Percentiles rank a stretch among this genome's conserved stretches.
phyloP scores from a whole-genome alignment of 2,797 vertebrate species.

The Phaenicophaeus curvirostris region DNA sequence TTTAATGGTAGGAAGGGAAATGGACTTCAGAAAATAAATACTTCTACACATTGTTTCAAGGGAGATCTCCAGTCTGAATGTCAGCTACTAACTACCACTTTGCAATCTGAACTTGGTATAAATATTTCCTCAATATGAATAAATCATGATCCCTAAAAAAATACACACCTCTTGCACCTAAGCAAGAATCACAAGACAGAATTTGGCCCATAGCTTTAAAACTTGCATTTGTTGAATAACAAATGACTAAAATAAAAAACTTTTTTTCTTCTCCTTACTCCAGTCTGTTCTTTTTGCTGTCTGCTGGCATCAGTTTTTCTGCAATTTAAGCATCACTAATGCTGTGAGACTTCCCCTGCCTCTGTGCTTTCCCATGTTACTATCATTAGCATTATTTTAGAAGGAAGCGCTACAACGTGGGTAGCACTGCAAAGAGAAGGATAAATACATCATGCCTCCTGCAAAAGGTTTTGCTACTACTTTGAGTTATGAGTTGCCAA shows the following conservation, averaged over 20 bases:
- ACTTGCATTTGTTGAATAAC: background rate
- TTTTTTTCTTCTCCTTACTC: background rate
- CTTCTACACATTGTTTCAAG: background rate
- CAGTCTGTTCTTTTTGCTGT: constrained; percentile 4
- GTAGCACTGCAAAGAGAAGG: background rate
- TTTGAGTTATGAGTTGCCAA: background rate
- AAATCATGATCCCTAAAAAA: background rate
- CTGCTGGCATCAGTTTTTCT: background rate
- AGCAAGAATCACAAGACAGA: background rate
- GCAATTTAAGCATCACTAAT: constrained; percentile 12
- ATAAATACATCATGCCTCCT: background rate
- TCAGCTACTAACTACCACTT: background rate
- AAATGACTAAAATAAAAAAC: background rate
- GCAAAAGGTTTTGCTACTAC: background rate
- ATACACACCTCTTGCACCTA: background rate
- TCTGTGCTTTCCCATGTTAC: background rate
- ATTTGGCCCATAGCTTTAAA: background rate
- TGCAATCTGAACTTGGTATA: background rate
- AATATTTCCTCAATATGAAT: constrained; percentile 1
- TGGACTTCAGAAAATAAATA: background rate
- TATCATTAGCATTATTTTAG: background rate
- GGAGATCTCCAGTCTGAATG: background rate
- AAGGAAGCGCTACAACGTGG: background rate
- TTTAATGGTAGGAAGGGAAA: background rate
- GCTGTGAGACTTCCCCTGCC: background rate